Percentiles rank a stretch among this genome's conserved stretches.
phyloP scores from a whole-genome alignment of 2,888 invertebrate genomes.

The Tipula confusa region DNA sequence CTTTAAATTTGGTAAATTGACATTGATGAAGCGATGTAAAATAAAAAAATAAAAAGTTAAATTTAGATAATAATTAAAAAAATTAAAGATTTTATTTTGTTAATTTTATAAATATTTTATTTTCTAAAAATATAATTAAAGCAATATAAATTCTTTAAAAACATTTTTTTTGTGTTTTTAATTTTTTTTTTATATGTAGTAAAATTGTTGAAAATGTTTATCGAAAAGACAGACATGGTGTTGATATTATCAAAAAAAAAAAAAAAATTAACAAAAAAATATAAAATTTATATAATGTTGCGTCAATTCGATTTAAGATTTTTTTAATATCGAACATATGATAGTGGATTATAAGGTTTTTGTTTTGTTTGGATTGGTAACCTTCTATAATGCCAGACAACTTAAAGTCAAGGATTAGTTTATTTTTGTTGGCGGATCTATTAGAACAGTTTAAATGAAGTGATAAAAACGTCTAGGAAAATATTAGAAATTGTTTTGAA shows the following conservation, averaged over 20 bases:
- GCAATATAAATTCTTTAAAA: neutral
- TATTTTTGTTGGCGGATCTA: neutral
- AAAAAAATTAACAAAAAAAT: neutral
- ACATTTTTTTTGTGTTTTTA: neutral
- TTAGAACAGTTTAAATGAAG: neutral
- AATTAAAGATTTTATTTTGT: neutral
- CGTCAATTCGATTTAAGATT: neutral
- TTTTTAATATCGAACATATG: conserved; percentile 7
- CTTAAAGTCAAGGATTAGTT: neutral
- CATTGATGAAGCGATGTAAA: neutral
- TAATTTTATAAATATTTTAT: neutral
- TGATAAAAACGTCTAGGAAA: neutral
- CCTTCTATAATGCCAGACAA: neutral
- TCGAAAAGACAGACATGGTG: neutral
- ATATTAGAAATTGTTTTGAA: too few relatives aligned
- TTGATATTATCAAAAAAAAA: neutral
- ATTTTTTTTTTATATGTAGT: neutral
- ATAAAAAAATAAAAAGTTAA: neutral
- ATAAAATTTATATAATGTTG: too few relatives aligned
- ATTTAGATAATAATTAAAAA: conserved; percentile 12
- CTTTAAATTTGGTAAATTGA: neutral
- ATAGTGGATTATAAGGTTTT: neutral
- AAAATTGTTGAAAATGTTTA: neutral
- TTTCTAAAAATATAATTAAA: neutral
- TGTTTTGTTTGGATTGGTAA: neutral